Percentiles rank a stretch among this genome's conserved stretches.
phyloP scores from a whole-genome alignment of 2,113 vertebrate species.

The Sceloporus tristichus region DNA sequence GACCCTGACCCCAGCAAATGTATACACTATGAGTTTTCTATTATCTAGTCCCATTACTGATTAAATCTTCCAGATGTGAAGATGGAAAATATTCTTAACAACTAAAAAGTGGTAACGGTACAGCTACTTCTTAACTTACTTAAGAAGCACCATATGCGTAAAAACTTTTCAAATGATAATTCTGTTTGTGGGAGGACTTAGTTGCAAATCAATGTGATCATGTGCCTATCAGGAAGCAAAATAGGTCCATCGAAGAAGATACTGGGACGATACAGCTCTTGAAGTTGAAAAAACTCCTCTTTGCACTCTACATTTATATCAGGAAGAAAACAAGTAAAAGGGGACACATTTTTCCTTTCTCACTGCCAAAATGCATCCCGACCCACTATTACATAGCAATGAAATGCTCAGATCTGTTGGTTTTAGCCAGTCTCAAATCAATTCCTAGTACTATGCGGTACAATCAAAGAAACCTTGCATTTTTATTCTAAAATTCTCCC shows the following conservation, averaged over 20 bases:
- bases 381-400: not conserved
- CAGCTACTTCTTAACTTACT: slow-evolving; percentile 25
- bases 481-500: not conserved
- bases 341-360: not conserved
- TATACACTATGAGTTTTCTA: too few relatives aligned
- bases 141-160: slow-evolving; percentile 17
- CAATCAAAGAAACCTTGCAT: not conserved
- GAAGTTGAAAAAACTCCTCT: not conserved
- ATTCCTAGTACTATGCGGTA: not conserved
- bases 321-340: not conserved
- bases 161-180: not conserved
- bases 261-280: not conserved
- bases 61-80: not conserved
- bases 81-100: not conserved
- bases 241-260: too few relatives aligned
- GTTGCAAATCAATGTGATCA: too few relatives aligned
- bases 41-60: not conserved
- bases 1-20: too few relatives aligned
- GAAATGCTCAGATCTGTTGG: not conserved
- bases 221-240: too few relatives aligned
- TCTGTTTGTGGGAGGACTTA: too few relatives aligned
- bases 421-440: not conserved
- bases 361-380: not conserved
- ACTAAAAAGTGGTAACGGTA: accelerated
- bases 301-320: not conserved